Conservation (phyloP, 2,888 invertebrate species). For the Phyllotreta striolata region DNA sequence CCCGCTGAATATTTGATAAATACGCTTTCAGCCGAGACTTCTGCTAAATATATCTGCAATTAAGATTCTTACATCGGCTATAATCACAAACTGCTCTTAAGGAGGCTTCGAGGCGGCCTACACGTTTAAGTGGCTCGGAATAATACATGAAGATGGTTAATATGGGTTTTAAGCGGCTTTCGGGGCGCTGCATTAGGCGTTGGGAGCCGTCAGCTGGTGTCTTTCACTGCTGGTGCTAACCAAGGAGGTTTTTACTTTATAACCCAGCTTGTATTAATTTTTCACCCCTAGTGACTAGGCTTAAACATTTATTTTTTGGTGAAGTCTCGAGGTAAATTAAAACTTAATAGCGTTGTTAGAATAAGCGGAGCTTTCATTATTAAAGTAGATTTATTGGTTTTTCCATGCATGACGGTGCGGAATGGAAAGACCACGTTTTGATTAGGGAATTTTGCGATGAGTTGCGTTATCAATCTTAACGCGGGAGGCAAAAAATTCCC, state of each 20-base stretch:
- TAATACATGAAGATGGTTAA: slow-evolving; percentile 60
- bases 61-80: slow-evolving; percentile 53
- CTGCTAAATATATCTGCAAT: slow-evolving; percentile 53
- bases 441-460: too few species aligned
- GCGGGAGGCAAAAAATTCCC: slow-evolving; percentile 6
- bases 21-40: slow-evolving; percentile 42
- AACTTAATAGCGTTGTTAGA: neutral
- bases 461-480: slow-evolving; percentile 14
- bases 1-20: slow-evolving; percentile 37
- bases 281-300: neutral
- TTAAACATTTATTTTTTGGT: slow-evolving; percentile 8
- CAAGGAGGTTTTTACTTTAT: slow-evolving; percentile 8
- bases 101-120: slow-evolving; percentile 51
- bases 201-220: slow-evolving; percentile 53
- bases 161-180: slow-evolving; percentile 58
- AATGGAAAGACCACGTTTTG: too few species aligned
- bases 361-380: too few species aligned
- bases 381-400: too few species aligned
- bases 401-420: too few species aligned
- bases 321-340: slow-evolving; percentile 6
- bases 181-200: slow-evolving; percentile 52
- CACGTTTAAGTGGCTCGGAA: slow-evolving; percentile 57
- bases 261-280: slow-evolving; percentile 11
- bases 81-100: slow-evolving; percentile 58
- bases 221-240: slow-evolving; percentile 30